These are phyloP conservation scores for Aratinga solstitialis DNA, from an alignment of 2,797 vertebrate species.

Conservation along the genomic window DNA sequence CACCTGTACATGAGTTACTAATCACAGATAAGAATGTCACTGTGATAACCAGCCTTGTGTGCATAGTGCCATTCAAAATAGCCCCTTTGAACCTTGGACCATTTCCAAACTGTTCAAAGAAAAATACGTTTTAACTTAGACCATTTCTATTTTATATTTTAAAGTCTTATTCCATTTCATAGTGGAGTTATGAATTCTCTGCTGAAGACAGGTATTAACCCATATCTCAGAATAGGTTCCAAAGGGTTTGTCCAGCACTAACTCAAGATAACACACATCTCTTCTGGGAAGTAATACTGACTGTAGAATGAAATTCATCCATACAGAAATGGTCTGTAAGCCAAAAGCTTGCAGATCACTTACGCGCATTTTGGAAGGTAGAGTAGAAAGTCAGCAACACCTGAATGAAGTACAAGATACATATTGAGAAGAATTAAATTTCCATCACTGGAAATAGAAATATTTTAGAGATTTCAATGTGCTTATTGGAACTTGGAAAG, in stretches of 20 bases:
- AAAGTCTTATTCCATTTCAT: background rate
- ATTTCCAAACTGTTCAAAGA: background rate
- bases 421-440: conserved; percentile 42
- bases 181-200: background rate
- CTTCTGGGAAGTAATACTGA: background rate
- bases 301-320: background rate
- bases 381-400: conserved; percentile 35
- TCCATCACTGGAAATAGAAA: conserved; percentile 25
- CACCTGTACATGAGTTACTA: background rate
- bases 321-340: background rate
- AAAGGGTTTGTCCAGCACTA: background rate
- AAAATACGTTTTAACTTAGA: background rate
- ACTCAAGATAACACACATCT: background rate
- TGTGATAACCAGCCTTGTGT: conserved; percentile 12
- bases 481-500: background rate
- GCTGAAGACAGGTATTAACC: background rate
- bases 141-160: background rate
- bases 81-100: background rate
- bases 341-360: background rate
- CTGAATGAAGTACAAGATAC: background rate
- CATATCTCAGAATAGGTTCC: background rate
- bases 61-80: conserved; percentile 19
- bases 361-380: conserved; percentile 39
- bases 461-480: conserved; percentile 12
- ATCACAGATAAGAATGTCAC: background rate